Conservation (phyloP, 2,113 vertebrate species). For the Rhadina sibilatrix region DNA sequence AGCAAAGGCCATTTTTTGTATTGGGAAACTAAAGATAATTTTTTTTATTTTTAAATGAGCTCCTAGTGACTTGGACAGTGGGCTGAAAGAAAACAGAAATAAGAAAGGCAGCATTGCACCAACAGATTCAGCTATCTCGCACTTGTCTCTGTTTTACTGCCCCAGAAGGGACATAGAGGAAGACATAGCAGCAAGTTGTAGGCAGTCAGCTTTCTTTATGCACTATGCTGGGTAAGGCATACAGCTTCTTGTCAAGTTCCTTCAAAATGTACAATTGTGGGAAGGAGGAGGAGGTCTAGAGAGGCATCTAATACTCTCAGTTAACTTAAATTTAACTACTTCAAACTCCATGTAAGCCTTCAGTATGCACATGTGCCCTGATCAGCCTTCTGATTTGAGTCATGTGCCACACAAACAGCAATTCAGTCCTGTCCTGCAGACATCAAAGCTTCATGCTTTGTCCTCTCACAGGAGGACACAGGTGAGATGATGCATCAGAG, state of each 20-base stretch:
- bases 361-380: rapidly evolving
- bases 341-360: not conserved
- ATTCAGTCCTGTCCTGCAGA: not conserved
- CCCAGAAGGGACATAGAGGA: not conserved
- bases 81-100: not conserved
- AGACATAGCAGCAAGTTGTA: not conserved
- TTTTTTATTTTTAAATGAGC: rapidly evolving
- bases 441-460: not conserved
- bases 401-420: rapidly evolving
- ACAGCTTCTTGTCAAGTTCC: not conserved
- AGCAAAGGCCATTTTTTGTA: not conserved
- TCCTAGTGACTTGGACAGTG: not conserved
- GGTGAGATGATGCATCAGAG: not conserved
- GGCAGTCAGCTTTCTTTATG: not conserved
- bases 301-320: not conserved
- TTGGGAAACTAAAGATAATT: not conserved
- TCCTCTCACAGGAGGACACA: not conserved
- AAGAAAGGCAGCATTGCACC: not conserved
- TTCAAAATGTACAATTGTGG: not conserved
- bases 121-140: not conserved
- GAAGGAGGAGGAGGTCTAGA: not conserved
- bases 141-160: not conserved
- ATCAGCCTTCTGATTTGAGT: not conserved
- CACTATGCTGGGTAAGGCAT: not conserved
- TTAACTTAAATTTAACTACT: not conserved